Evolutionary conservation across 2,888 invertebrate genomes (phyloP).

Genomic region (Erebia ligea): DNA sequence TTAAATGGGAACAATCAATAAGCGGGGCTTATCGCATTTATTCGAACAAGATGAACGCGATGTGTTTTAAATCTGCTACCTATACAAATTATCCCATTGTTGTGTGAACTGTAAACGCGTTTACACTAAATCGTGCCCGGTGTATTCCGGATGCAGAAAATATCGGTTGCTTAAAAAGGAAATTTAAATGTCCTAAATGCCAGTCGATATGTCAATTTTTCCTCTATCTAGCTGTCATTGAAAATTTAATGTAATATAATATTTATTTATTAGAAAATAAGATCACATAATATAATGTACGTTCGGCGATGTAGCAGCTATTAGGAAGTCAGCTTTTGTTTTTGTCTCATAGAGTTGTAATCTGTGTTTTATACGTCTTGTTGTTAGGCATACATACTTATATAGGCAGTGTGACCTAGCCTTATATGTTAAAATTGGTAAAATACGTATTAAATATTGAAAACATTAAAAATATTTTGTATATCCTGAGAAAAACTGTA

Average conservation of each 20-base stretch:
- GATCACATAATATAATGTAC: background rate
- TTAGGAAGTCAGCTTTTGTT: no score
- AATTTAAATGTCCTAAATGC: background rate
- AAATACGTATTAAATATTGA: background rate
- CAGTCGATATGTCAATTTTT: background rate
- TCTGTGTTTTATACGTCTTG: no score
- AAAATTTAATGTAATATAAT: background rate
- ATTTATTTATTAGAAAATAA: background rate
- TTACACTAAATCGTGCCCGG: constrained; percentile 29
- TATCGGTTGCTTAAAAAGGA: constrained; percentile 3
- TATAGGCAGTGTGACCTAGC: no score
- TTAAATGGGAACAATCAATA: constrained; percentile 76
- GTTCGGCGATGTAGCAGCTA: background rate
- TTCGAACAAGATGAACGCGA: constrained; percentile 67
- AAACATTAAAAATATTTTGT: background rate
- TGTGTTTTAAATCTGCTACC: constrained; percentile 72
- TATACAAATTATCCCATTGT: constrained; percentile 68
- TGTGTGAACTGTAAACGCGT: constrained; percentile 47
- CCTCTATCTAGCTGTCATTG: background rate
- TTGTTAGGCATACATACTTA: background rate
- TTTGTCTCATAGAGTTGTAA: no score
- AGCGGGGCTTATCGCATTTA: constrained; percentile 70
- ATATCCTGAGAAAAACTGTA: no score
- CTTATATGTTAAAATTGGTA: background rate
- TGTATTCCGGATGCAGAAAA: background rate